Percentiles rank a stretch among this genome's conserved stretches.
Conservation (phyloP, 2,113 vertebrate species). For the Thunnus thynnus region DNA sequence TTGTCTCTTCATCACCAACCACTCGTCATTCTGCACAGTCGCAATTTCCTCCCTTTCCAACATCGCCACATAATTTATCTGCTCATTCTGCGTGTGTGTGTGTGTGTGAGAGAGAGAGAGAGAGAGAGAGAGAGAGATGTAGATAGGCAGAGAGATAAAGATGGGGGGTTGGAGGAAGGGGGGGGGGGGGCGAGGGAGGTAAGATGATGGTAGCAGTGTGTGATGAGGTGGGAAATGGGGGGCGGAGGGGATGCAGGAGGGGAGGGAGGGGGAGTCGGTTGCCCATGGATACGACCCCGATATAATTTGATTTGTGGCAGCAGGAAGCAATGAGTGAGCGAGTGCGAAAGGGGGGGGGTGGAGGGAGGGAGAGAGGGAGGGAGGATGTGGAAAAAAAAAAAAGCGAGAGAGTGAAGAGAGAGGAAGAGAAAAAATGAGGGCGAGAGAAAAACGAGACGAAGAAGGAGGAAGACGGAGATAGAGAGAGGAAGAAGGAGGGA, state of each 20-base stretch:
- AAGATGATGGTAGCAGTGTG: conserved; percentile 70
- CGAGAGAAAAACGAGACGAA: conserved; percentile 55
- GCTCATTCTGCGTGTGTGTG: conserved; percentile 33
- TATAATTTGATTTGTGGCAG: conserved; percentile 85
- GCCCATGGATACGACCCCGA: conserved; percentile 85
- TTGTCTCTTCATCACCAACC: conserved; percentile 56
- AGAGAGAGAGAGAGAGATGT: background rate
- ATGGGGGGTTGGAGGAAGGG: conserved; percentile 6
- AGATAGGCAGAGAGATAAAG: conserved; percentile 64
- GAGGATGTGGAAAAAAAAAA: conserved; percentile 46
- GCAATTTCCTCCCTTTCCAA: conserved; percentile 65
- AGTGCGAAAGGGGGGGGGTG: conserved; percentile 34
- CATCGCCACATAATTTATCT: conserved; percentile 61
- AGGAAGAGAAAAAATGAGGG: conserved; percentile 57
- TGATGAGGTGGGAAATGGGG: conserved; percentile 76
- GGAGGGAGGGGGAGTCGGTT: conserved; percentile 66
- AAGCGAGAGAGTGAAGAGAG: conserved; percentile 53
- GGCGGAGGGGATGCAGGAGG: conserved; percentile 46
- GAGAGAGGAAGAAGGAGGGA: background rate
- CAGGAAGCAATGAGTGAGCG: conserved; percentile 80
- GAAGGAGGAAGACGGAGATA: background rate
- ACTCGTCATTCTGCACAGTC: conserved; percentile 48
- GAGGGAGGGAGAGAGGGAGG: background rate
- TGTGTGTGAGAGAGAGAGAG: background rate
- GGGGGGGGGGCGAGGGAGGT: conserved; percentile 25